Conservation (phyloP, 2,888 invertebrate species). For the Mesoligia furuncula region DNA sequence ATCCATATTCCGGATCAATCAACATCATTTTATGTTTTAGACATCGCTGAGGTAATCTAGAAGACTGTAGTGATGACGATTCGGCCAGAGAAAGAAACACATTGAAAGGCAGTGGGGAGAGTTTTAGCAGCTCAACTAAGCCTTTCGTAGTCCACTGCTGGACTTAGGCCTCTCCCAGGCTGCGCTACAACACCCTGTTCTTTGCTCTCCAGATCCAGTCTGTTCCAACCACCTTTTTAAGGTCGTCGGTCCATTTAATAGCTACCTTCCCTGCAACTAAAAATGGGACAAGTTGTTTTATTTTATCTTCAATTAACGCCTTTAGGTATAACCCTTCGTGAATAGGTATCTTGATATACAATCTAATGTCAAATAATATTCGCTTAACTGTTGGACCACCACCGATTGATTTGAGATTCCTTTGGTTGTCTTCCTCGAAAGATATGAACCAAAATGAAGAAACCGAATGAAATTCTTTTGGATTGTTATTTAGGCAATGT, state of each 20-base stretch:
- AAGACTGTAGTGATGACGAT: not conserved
- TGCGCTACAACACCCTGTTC: too few species aligned
- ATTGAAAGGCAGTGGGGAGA: not conserved
- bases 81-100: not conserved
- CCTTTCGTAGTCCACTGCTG: too few species aligned
- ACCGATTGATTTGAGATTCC: constrained; percentile 16
- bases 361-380: not conserved
- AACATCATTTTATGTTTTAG: not conserved
- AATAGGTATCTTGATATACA: not conserved
- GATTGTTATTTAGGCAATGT: constrained; percentile 61
- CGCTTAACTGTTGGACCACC: constrained; percentile 2
- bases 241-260: too few species aligned
- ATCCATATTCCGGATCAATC: not conserved
- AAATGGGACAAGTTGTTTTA: too few species aligned
- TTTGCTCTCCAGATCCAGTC: too few species aligned
- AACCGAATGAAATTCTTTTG: constrained; percentile 63
- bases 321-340: too few species aligned
- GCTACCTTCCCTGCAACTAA: too few species aligned
- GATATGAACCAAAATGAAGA: constrained; percentile 62
- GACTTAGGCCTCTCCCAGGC: too few species aligned
- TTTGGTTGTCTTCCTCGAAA: constrained; percentile 12
- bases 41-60: not conserved
- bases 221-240: too few species aligned
- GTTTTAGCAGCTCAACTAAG: too few species aligned
- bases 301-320: too few species aligned